These are phyloP conservation scores for Antheraea yamamai DNA, from an alignment of 2,888 invertebrate genomes.

Conservation along the genomic window DNA sequence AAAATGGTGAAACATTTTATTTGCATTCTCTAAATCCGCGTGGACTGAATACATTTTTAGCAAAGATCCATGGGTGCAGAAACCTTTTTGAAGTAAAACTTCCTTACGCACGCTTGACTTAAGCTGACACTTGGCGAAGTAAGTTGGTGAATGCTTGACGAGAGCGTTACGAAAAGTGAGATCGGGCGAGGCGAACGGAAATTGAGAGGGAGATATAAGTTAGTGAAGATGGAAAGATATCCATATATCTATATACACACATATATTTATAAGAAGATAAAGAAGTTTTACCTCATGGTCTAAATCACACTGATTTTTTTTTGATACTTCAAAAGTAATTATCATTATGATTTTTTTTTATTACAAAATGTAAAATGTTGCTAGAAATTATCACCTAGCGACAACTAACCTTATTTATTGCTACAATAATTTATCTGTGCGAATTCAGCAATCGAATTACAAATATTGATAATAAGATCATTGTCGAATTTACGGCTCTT, in stretches of 20 bases:
- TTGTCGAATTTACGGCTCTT: neutral
- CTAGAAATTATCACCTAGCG: neutral
- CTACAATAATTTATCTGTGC: neutral
- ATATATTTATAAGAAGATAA: no score
- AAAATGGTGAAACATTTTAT: neutral
- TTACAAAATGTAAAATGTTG: neutral
- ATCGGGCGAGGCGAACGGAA: no score
- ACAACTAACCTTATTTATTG: neutral
- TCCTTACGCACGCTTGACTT: neutral
- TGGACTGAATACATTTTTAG: neutral
- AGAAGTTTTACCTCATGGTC: no score
- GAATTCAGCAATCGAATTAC: slow-evolving; percentile 5
- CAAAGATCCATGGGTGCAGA: neutral
- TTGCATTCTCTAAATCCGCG: neutral
- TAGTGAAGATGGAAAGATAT: no score
- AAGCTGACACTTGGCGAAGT: no score
- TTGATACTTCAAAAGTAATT: neutral
- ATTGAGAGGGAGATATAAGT: no score
- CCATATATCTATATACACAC: no score
- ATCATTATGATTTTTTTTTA: neutral
- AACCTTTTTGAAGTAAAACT: neutral
- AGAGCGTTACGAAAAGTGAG: no score
- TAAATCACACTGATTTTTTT: neutral
- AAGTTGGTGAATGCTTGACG: no score
- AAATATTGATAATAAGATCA: neutral